These are phyloP conservation scores for Sander lucioperca DNA, from an alignment of 2,113 vertebrate species.

Conservation along the genomic window DNA sequence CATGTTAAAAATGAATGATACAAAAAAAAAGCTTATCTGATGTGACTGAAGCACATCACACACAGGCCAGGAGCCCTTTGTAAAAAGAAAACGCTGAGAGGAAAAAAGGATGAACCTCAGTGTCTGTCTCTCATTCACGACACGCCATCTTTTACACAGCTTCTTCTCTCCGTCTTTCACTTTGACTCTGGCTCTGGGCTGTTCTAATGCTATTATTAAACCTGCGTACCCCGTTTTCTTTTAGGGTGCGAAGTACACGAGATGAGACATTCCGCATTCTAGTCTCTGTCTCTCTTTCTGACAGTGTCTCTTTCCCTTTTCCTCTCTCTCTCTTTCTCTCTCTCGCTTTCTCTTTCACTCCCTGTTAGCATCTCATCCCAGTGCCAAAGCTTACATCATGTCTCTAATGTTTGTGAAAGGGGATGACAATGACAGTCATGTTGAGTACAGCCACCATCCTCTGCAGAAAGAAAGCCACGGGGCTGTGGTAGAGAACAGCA, in stretches of 20 bases:
- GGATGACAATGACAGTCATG: conserved; percentile 64
- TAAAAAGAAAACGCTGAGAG: conserved; percentile 26
- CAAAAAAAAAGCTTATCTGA: background rate
- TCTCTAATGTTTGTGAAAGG: conserved; percentile 55
- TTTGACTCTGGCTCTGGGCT: conserved; percentile 38
- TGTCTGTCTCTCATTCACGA: conserved; percentile 42
- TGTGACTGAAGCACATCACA: conserved; percentile 21
- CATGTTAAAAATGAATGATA: too few relatives aligned
- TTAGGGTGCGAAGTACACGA: conserved; percentile 43
- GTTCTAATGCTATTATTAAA: conserved; percentile 68
- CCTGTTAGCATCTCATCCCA: conserved; percentile 33
- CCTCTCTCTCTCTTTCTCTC: background rate
- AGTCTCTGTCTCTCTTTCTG: conserved; percentile 36
- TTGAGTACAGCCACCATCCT: conserved; percentile 55
- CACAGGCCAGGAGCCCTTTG: conserved; percentile 36
- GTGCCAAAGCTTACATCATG: conserved; percentile 54
- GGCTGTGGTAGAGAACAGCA: conserved; percentile 46
- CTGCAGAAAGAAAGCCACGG: conserved; percentile 40
- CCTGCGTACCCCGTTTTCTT: conserved; percentile 35
- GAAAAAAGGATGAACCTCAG: conserved; percentile 6
- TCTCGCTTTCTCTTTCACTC: background rate
- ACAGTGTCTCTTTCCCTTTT: conserved; percentile 28
- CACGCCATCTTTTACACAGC: conserved; percentile 40
- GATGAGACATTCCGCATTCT: conserved; percentile 33
- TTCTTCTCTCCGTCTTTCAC: conserved; percentile 36